phyloP scores from a whole-genome alignment of 2,888 invertebrate species.

The Willowsia nigromaculata region DNA sequence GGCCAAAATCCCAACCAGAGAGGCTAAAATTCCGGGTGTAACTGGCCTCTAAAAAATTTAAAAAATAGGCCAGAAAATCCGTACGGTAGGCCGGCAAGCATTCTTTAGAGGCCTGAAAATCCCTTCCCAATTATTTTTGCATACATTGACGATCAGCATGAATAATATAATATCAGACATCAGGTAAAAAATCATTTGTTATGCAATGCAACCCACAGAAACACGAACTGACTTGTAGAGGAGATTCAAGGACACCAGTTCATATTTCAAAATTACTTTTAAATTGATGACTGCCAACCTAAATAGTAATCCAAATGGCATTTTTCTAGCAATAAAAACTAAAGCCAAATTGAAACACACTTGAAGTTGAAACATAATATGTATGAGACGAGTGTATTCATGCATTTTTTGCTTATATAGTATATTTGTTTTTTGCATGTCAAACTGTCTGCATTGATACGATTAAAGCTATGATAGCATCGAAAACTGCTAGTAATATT shows the following conservation, averaged over 20 bases:
- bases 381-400: background rate
- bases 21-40: no score
- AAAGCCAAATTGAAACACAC: background rate
- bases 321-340: background rate
- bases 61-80: no score
- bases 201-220: background rate
- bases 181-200: conserved; percentile 30
- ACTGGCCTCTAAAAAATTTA: no score
- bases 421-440: conserved; percentile 39
- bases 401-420: background rate
- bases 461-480: background rate
- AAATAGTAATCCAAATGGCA: background rate
- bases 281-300: conserved; percentile 50
- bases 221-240: conserved; percentile 25
- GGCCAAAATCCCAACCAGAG: no score
- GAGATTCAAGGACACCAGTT: conserved; percentile 61
- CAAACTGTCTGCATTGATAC: conserved; percentile 51
- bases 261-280: conserved; percentile 36
- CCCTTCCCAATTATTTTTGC: no score
- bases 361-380: background rate
- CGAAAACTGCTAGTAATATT: conserved; percentile 16
- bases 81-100: no score
- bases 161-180: background rate
- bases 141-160: conserved; percentile 13
- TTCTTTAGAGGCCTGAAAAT: no score